A percentile compares a stretch with the other conserved stretches of the same genome.
These are phyloP conservation scores for Coendou prehensilis DNA, from an alignment of 2,797 vertebrate genomes.

Conservation along the genomic window DNA sequence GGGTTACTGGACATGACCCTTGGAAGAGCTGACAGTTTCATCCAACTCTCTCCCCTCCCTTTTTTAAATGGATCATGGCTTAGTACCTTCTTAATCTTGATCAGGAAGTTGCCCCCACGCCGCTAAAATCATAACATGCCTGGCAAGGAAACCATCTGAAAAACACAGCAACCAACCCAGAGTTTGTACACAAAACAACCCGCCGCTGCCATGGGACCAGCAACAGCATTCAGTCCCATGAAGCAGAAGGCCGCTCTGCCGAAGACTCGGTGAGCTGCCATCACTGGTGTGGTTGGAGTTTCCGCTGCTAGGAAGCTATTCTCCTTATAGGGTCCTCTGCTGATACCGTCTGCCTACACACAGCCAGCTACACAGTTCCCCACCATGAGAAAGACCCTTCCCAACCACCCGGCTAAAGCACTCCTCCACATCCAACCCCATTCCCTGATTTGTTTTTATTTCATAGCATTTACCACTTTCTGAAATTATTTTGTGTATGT, in stretches of 20 bases:
- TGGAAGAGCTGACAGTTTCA: not conserved
- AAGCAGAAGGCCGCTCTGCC: conserved; percentile 44
- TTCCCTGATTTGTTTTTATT: not conserved
- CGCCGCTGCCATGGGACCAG: conserved; percentile 90
- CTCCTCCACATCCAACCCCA: not conserved
- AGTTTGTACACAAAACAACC: conserved; percentile 92
- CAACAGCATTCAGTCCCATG: conserved; percentile 91
- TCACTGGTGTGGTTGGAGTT: not conserved
- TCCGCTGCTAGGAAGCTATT: not conserved
- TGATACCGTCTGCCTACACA: not conserved
- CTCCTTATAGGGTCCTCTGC: not conserved
- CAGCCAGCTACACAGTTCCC: not conserved
- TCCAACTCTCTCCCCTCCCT: not conserved
- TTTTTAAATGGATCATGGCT: conserved; percentile 90
- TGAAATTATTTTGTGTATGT: not conserved
- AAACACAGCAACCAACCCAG: conserved; percentile 92
- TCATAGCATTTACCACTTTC: not conserved
- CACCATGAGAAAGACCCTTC: not conserved
- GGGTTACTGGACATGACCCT: not conserved
- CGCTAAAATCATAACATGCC: conserved; percentile 89
- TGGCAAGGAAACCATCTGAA: conserved; percentile 89
- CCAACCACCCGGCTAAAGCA: not conserved
- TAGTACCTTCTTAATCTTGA: conserved; percentile 92
- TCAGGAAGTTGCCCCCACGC: conserved; percentile 90
- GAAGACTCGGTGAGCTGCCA: not conserved